phyloP scores from a whole-genome alignment of 1,140 invertebrate genomes.

The Pseudomyrmex concolor region DNA sequence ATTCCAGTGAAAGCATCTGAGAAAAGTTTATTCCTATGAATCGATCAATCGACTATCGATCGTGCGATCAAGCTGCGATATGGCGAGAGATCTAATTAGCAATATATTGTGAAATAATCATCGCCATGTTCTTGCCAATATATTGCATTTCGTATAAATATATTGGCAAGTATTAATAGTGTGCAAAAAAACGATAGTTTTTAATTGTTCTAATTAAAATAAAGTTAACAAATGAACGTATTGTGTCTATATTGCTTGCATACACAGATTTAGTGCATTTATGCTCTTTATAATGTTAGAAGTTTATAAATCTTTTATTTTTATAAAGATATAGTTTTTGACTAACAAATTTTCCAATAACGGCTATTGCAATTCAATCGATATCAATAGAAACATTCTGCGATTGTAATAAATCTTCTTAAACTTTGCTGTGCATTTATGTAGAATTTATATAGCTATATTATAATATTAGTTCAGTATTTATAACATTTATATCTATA shows the following conservation, averaged over 20 bases:
- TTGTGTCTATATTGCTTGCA: not conserved
- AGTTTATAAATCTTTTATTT: not conserved
- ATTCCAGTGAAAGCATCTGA: slow-evolving; percentile 76
- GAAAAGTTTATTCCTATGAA: slow-evolving; percentile 59
- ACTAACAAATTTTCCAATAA: not conserved
- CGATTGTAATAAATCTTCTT: not conserved
- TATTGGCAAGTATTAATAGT: not conserved
- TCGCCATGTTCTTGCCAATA: not conserved
- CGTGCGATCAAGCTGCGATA: slow-evolving; percentile 11
- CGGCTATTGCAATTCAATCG: not conserved
- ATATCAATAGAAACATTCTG: not conserved
- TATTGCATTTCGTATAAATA: not conserved
- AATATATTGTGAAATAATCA: slow-evolving; percentile 60
- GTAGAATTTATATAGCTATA: not conserved
- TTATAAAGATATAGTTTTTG: not conserved
- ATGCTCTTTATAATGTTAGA: not conserved
- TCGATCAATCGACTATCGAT: slow-evolving; percentile 64
- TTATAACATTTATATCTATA: not conserved
- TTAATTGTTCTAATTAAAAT: not conserved
- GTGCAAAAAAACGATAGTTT: not conserved
- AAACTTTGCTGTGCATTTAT: too few species aligned
- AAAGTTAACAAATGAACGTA: slow-evolving; percentile 16
- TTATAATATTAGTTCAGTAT: slow-evolving; percentile 4
- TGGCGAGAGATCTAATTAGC: slow-evolving; percentile 64
- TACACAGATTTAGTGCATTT: not conserved